Evolutionary conservation across 2,888 invertebrate species (phyloP).

Genomic region (Furcula furcula): DNA sequence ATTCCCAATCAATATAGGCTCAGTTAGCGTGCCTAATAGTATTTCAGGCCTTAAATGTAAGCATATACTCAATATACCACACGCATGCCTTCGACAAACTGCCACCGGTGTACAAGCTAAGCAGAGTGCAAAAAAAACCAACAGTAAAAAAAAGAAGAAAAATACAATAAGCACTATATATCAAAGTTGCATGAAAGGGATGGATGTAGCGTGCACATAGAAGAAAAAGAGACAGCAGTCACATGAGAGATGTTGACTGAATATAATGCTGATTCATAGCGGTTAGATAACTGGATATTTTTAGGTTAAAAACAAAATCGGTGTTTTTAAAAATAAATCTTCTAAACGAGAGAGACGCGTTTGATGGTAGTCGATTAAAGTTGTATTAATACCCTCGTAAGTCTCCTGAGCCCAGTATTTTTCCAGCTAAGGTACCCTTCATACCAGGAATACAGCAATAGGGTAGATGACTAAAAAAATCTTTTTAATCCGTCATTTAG

Average conservation of each 20-base stretch:
- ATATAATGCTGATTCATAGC: conserved; percentile 38
- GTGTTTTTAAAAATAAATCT: too few species aligned
- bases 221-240: conserved; percentile 57
- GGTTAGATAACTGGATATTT: conserved; percentile 37
- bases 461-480: too few species aligned
- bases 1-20: not conserved
- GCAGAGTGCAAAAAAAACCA: conserved; percentile 34
- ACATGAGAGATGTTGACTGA: conserved; percentile 79
- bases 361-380: too few species aligned
- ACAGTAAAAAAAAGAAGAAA: conserved; percentile 21
- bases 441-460: too few species aligned
- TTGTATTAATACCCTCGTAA: too few species aligned
- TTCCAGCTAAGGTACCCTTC: too few species aligned
- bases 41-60: not conserved
- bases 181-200: conserved; percentile 35
- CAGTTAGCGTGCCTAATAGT: not conserved
- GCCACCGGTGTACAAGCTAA: conserved; percentile 32
- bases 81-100: conserved; percentile 21
- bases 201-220: conserved; percentile 60
- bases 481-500: too few species aligned
- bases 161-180: conserved; percentile 33
- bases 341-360: too few species aligned
- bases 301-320: not conserved
- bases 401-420: too few species aligned
- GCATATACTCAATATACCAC: conserved; percentile 13